Evolutionary conservation across 2,113 vertebrate genomes (phyloP).

Genomic region (Istiophorus platypterus): DNA sequence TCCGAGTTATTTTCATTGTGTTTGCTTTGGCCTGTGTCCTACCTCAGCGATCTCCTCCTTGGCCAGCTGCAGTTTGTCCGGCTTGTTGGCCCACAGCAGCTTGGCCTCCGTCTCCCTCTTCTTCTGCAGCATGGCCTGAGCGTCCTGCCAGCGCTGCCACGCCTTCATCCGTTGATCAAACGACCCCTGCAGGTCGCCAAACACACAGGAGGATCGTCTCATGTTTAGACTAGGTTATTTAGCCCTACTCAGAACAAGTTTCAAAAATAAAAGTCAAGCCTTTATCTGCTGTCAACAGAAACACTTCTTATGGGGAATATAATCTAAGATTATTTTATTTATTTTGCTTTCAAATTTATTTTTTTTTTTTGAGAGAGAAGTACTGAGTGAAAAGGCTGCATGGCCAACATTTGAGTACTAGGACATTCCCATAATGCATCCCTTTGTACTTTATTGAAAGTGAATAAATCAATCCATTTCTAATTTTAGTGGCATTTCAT

Average conservation of each 20-base stretch:
- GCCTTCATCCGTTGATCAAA: constrained; percentile 98
- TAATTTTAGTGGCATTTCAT: too few species aligned
- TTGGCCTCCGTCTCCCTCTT: constrained; percentile 96
- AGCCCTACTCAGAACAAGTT: not conserved
- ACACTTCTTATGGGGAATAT: not conserved
- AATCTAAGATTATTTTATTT: not conserved
- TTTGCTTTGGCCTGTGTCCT: not conserved
- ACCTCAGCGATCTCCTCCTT: constrained; percentile 98
- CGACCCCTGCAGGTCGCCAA: constrained; percentile 84
- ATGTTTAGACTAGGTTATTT: not conserved
- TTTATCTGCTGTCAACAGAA: not conserved
- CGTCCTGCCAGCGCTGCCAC: constrained; percentile 99
- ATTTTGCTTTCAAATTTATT: not conserved
- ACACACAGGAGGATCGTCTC: not conserved
- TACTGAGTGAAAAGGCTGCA: not conserved
- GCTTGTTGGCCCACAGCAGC: constrained; percentile 97
- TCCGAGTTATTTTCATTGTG: not conserved
- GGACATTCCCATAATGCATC: not conserved
- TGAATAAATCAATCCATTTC: not conserved
- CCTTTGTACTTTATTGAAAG: not conserved
- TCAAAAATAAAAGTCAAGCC: not conserved
- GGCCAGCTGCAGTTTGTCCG: constrained; percentile 96
- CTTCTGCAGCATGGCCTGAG: constrained; percentile 92
- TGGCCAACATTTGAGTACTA: not conserved
- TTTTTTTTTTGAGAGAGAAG: too few species aligned